Base-by-base conservation (phyloP, 2,888 invertebrate genomes). In the Apodemia zela region DNA sequence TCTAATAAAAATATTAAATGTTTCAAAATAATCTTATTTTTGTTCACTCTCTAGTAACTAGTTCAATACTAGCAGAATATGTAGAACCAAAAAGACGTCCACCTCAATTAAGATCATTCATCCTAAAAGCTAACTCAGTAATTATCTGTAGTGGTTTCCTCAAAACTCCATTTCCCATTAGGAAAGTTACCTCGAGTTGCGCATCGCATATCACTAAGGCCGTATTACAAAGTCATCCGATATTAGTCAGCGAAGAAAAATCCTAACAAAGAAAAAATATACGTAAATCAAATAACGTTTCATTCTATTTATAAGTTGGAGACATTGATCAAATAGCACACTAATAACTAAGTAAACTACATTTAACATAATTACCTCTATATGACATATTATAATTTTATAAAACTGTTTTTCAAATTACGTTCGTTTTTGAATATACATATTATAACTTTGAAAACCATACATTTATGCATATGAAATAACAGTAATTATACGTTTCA, bases 101-200 rank as follows among this genome's bases (percentile, higher is more conserved):
- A 17, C 74, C 75, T 79, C 82, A 85, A 85, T 87, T 86, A 85
- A 72, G 81, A 76, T 79, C 76, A 75, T 78, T 76, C 78, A 80
- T 78, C 73, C 74, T 78, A 81, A 75, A 73, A 71, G 75, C 80
- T 75, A 84, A 84, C 82, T 84, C 80, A 73, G 77, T 86, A 84
- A 87, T 87, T 87, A 87, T 80, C 79, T 81, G 73, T 83, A 85
- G 85, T 82, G 79, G 81, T 81, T 75, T 21, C 78, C 77, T 81
- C 79, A 83, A 86, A 88, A 87, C 81, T 87, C 79, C 77, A 73
- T 73, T 78, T 77, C 80, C 84, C 82, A 86, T 87, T 87, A 85
- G 79, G 75, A 81, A 86, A 88, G 85, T 87, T 87, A 76, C 68
- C 67, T 68, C 61, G 51, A 51, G 51, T 51, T 51, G 51, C 51